A percentile compares a stretch with the other conserved stretches of the same genome.
Evolutionary conservation across 1,140 invertebrate genomes (phyloP).

Genomic region (Ceratina calcarata): DNA sequence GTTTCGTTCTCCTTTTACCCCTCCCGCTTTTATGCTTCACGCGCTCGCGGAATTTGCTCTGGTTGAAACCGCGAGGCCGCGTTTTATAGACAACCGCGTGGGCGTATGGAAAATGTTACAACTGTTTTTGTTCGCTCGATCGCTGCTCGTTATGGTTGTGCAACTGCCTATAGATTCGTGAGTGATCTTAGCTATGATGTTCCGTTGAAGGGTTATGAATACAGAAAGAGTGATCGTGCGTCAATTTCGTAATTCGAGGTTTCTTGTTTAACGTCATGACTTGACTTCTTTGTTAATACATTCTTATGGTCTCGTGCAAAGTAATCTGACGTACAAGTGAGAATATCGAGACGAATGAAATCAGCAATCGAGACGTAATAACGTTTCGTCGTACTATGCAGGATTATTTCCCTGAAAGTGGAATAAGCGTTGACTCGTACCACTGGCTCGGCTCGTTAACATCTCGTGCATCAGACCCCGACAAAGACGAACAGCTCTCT

Average conservation of each 20-base stretch:
- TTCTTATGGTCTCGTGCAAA: too few species aligned
- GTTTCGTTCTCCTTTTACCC: slow-evolving; percentile 26
- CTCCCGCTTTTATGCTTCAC: background rate
- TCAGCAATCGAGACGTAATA: too few species aligned
- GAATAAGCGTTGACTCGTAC: slow-evolving; percentile 7
- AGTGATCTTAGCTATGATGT: too few species aligned
- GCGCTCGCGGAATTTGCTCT: background rate
- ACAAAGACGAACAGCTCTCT: background rate
- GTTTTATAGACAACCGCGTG: slow-evolving; percentile 2
- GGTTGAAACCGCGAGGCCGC: background rate
- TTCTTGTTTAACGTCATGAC: too few species aligned
- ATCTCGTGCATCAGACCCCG: background rate
- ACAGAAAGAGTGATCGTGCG: background rate
- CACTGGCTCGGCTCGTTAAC: slow-evolving; percentile 6
- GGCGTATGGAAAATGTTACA: background rate
- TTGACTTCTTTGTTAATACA: too few species aligned
- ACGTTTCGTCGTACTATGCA: too few species aligned
- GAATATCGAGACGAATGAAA: too few species aligned
- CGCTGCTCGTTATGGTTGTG: background rate
- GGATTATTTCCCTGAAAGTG: background rate
- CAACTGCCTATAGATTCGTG: background rate
- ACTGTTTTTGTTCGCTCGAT: slow-evolving; percentile 9
- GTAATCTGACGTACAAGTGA: too few species aligned
- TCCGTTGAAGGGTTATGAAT: background rate
- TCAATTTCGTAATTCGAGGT: background rate